phyloP scores from a whole-genome alignment of 2,797 vertebrate species.

The Anguilla anguilla region DNA sequence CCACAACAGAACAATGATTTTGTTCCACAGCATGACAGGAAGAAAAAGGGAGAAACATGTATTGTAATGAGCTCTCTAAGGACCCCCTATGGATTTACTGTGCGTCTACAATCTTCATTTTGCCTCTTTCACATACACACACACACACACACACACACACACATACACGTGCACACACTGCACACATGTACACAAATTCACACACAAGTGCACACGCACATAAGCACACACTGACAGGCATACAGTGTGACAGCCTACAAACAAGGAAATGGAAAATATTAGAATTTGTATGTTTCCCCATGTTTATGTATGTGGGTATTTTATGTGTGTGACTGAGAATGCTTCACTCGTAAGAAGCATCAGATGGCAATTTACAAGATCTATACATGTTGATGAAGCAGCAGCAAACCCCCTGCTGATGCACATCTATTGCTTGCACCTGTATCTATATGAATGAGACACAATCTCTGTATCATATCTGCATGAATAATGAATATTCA shows the following conservation, averaged over 20 bases:
- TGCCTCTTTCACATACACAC: background rate
- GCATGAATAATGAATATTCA: slow-evolving; percentile 33
- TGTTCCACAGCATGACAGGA: slow-evolving; percentile 5
- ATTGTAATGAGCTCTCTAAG: slow-evolving; percentile 42
- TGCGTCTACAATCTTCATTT: background rate
- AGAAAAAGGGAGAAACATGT: background rate
- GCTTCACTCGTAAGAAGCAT: background rate
- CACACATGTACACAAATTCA: background rate
- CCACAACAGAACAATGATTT: background rate
- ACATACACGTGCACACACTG: background rate
- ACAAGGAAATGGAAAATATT: background rate
- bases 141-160: slow-evolving; percentile 13
- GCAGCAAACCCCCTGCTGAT: background rate
- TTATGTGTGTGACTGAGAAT: background rate
- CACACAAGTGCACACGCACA: background rate
- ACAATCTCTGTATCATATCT: slow-evolving; percentile 4
- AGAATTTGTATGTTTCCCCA: background rate
- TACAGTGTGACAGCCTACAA: background rate
- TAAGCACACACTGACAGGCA: background rate
- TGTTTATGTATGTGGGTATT: slow-evolving; percentile 16
- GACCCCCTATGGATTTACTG: slow-evolving; percentile 26
- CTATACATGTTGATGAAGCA: background rate
- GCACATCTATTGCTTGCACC: background rate
- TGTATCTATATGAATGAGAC: slow-evolving; percentile 21
- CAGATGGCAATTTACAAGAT: slow-evolving; percentile 18